These are phyloP conservation scores for Molanna angustata DNA, from an alignment of 2,888 invertebrate genomes.

Conservation along the genomic window DNA sequence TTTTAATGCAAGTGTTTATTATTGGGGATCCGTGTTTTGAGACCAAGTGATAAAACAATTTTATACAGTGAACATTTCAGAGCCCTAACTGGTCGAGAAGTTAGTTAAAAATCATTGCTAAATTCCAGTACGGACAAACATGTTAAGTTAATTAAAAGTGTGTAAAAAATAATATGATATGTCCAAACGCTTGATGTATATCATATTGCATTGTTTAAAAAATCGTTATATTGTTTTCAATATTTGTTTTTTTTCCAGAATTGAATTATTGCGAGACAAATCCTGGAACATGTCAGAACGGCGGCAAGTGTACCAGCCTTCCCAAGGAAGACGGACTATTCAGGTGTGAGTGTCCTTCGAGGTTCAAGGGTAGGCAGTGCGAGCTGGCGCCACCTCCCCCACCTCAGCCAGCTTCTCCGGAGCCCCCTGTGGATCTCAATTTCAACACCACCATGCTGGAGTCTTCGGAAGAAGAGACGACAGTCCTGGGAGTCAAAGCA, in stretches of 20 bases:
- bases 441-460: slow-evolving; percentile 37
- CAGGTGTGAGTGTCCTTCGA: slow-evolving; percentile 73
- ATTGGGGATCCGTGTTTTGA: too few relatives aligned
- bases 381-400: slow-evolving; percentile 55
- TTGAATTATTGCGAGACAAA: slow-evolving; percentile 82
- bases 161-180: too few relatives aligned
- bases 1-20: too few relatives aligned
- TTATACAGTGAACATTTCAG: too few relatives aligned
- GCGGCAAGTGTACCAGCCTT: slow-evolving; percentile 76
- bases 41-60: too few relatives aligned
- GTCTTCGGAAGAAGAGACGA: slow-evolving; percentile 37
- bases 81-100: too few relatives aligned
- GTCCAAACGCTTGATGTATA: too few relatives aligned
- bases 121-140: too few relatives aligned
- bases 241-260: slow-evolving; percentile 61
- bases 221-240: too few relatives aligned
- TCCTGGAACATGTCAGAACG: slow-evolving; percentile 72
- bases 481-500: slow-evolving; percentile 13
- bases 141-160: too few relatives aligned
- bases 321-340: slow-evolving; percentile 74
- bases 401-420: slow-evolving; percentile 30
- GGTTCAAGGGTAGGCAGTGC: slow-evolving; percentile 73
- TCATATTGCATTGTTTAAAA: too few relatives aligned
- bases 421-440: slow-evolving; percentile 36
- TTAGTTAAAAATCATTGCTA: too few relatives aligned